Evolutionary conservation across 2,888 invertebrate species (phyloP).

Genomic region (Drosophila fungiperda): DNA sequence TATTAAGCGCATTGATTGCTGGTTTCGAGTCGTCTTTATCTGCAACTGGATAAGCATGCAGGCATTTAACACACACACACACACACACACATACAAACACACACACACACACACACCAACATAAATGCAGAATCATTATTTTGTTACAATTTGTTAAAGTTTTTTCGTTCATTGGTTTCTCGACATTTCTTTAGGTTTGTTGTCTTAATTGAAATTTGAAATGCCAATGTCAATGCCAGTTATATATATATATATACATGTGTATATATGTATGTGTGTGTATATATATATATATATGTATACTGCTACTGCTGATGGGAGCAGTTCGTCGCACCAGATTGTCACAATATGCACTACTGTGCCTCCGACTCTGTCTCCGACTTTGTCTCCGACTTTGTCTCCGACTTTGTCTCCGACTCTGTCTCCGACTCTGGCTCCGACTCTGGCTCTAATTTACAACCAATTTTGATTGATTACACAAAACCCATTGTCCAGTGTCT

Average conservation of each 20-base stretch:
- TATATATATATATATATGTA: neutral
- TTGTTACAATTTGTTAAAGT: conserved; percentile 2
- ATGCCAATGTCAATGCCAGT: conserved; percentile 2
- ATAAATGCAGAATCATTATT: neutral
- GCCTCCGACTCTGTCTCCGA: conserved; percentile 1
- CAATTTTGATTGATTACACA: conserved; percentile 83
- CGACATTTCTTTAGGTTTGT: neutral
- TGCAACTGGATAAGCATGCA: conserved; percentile 47
- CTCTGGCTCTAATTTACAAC: conserved; percentile 75
- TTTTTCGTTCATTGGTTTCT: neutral
- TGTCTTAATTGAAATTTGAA: conserved; percentile 5
- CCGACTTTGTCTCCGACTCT: too few relatives aligned
- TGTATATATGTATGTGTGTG: neutral
- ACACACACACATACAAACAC: neutral
- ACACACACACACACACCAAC: neutral
- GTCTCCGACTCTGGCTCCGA: neutral
- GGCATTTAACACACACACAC: neutral
- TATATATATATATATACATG: neutral
- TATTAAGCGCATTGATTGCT: conserved; percentile 52
- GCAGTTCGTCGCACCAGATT: neutral
- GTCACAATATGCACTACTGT: conserved; percentile 18
- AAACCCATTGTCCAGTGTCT: conserved; percentile 32
- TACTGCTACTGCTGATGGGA: neutral
- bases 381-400: too few relatives aligned
- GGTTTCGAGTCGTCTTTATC: conserved; percentile 43